Base-by-base conservation (phyloP, 2,888 invertebrate genomes). In the Pantelozetes paolii region DNA sequence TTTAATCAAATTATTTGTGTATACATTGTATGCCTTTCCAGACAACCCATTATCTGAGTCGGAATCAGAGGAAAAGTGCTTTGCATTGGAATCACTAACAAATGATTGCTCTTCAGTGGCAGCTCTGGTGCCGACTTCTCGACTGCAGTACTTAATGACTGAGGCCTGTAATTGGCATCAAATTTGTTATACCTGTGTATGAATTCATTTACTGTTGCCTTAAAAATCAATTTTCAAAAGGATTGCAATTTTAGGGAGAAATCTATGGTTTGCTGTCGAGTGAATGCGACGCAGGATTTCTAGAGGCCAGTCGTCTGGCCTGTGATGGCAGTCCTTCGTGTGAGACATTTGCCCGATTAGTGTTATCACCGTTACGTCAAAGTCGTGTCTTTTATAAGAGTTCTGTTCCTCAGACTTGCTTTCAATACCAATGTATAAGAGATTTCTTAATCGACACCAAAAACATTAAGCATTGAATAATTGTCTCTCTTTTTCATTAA, bases 181-280 rank as follows among this genome's bases (percentile, higher is more conserved):
- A 74, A 76, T 78, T n/a, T 78, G 78, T 42, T 78, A 78, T 42
- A 74, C 77, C 18, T 78, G 78, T 48, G 78, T 78, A 76, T 76
- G 78, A 77, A 30, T 74, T 36, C 1, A 15, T 30, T 26, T 30
- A 50, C 15, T 23, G 45, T 36, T 36, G 5, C 11, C 36, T 11
- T 8, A 36, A 72, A 45, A 45, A 45, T 15, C 15, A 45, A 11
- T 45, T 45, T 45, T 54, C 20, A 28, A 13, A 18, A 45, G 57
- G 18, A 40, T 40, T 11, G 45, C 18, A 45, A 42, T 42, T 69
- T 40, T 73, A 78, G 78, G 78, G 78, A 8, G 70, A 76, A 48
- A 71, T 75, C 3, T 77, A 74, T 32, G 78, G 78, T 1, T 26
- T 78, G 28, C 74, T 72, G 6, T 74, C 76, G 5, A 77, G 77